A percentile compares a stretch with the other conserved stretches of the same genome.
These are phyloP conservation scores for Formicarius rufipectus DNA, from an alignment of 2,113 vertebrate genomes.

Conservation along the genomic window DNA sequence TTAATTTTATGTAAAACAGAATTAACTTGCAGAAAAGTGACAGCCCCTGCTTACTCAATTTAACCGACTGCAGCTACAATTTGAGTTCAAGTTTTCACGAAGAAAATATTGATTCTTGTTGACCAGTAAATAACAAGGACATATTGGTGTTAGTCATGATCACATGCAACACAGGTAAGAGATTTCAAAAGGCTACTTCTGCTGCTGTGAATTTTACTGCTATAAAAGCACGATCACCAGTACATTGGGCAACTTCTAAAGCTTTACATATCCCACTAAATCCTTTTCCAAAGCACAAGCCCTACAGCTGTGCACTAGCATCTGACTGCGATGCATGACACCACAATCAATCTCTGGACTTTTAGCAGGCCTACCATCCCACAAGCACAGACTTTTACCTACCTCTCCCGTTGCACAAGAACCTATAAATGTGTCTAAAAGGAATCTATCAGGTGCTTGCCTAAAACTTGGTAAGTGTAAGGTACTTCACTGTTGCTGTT, in stretches of 20 bases:
- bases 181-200: not conserved
- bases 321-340: not conserved
- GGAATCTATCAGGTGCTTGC: not conserved
- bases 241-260: not conserved
- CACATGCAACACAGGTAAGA: not conserved
- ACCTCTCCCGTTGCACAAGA: not conserved
- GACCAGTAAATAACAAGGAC: not conserved
- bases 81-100: not conserved
- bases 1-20: not conserved
- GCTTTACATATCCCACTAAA: not conserved
- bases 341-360: accelerated
- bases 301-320: not conserved
- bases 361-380: not conserved
- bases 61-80: not conserved
- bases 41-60: not conserved
- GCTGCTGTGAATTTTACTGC: not conserved
- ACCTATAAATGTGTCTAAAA: accelerated
- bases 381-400: not conserved
- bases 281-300: not conserved
- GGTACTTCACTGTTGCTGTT: not conserved
- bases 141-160: not conserved
- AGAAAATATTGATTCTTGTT: not conserved
- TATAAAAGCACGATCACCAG: not conserved
- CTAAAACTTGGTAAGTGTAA: not conserved
- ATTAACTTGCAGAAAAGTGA: not conserved